Percentiles rank a stretch among this genome's conserved stretches.
Conservation (phyloP, 2,113 vertebrate species). For the Odocoileus hemionus region DNA sequence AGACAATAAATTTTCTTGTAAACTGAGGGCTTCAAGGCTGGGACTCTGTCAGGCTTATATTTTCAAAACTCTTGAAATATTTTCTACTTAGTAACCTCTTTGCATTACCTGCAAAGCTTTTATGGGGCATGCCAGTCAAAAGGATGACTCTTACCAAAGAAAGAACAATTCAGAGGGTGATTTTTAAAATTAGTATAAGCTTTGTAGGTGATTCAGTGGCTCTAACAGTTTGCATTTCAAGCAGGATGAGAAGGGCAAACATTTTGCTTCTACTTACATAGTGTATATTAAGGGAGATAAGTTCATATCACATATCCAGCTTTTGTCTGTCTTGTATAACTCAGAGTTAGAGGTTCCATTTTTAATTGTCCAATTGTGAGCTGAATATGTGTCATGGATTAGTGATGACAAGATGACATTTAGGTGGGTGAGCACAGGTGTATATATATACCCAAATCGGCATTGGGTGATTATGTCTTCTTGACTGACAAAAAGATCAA, state of each 20-base stretch:
- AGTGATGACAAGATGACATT: neutral
- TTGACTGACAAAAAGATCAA: neutral
- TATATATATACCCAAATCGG: neutral
- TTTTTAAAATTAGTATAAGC: neutral
- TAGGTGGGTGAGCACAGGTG: neutral
- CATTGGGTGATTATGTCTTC: neutral
- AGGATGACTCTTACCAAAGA: neutral
- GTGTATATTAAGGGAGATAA: neutral
- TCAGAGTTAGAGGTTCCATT: neutral
- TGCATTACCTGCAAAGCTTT: constrained; percentile 52
- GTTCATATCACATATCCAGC: neutral
- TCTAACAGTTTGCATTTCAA: neutral
- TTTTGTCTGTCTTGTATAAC: neutral
- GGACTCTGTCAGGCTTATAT: constrained; percentile 33
- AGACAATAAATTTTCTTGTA: constrained; percentile 65
- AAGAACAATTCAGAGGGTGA: neutral
- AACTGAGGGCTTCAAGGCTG: constrained; percentile 57
- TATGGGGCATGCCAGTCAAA: neutral
- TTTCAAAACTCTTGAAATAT: constrained; percentile 48
- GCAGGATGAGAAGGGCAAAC: neutral
- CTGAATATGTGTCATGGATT: neutral
- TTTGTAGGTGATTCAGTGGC: neutral
- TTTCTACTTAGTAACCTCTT: constrained; percentile 50
- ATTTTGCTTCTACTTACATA: neutral
- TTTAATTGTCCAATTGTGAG: neutral